Conservation (phyloP, 2,113 vertebrate species). For the Hystrix cristata region DNA sequence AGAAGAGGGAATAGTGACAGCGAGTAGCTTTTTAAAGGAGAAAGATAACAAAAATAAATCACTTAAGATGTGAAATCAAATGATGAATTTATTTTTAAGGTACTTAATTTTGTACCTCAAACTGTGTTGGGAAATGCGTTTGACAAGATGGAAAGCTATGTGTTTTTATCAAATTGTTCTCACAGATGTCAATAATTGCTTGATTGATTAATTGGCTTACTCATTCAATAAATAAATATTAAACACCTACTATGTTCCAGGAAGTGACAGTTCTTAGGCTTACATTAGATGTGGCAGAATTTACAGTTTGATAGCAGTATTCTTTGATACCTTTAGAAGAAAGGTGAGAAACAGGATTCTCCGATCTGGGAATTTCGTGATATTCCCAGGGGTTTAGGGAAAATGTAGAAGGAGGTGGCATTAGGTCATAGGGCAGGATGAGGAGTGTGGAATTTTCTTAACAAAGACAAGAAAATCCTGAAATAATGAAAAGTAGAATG, state of each 20-base stretch:
- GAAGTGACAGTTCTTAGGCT: not conserved
- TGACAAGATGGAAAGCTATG: not conserved
- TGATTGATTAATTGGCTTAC: not conserved
- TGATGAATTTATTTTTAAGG: constrained; percentile 31
- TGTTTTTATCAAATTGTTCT: not conserved
- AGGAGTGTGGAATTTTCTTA: not conserved
- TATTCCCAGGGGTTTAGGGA: not conserved
- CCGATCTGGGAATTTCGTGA: not conserved
- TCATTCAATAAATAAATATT: not conserved
- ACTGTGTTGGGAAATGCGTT: not conserved
- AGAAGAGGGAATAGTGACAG: not conserved
- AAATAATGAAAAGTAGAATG: constrained; percentile 35
- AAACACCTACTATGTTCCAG: not conserved
- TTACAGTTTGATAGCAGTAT: not conserved
- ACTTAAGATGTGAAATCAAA: constrained; percentile 32
- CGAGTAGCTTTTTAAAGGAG: not conserved
- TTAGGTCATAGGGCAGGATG: not conserved
- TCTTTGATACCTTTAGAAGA: not conserved
- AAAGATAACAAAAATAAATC: not conserved
- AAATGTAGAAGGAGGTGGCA: not conserved
- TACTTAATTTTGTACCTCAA: not conserved
- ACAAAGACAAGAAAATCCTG: constrained; percentile 50
- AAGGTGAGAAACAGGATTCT: not conserved
- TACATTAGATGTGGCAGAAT: not conserved
- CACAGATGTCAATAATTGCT: not conserved